Evolutionary conservation across 2,888 invertebrate species (phyloP), one percentile per base, ranked within the genome.

Genomic region (Rhagonycha fulva): DNA sequence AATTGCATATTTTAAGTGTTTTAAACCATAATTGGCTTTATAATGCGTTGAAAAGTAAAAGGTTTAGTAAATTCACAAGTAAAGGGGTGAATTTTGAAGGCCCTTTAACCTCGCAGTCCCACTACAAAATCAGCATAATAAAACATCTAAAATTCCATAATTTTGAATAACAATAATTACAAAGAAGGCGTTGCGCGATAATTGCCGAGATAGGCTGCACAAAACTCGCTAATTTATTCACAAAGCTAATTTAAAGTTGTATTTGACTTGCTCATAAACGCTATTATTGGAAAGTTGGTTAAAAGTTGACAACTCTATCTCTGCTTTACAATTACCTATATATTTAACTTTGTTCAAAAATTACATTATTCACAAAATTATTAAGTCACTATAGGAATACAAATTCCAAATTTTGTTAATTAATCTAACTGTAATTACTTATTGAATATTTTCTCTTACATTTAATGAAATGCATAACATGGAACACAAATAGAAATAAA

Each of bases 191-290:
- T 84, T 85, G 85, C 84, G 84, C 84, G 85, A 87, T 87, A 87
- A 87, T 87, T 87, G 87, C 86, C 86, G 86, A 87, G 87, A 88
- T 88, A 87, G 87, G 87, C 87, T 86, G 86, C 87, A 86, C 87
- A 86, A 85, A 87, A 87, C 86, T 87, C 86, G 84, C 85, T 87
- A 87, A 88, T 88, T 87, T 87, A 87, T 88, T 88, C 88, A 85
- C 84, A 86, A 86, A 87, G 87, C 87, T 87, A 88, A 88, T 88
- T 88, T 87, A 87, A 88, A 88, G 85, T 88, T 88, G 87, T 88
- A 88, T 88, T 88, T 88, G 87, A 88, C 87, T 88, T 88, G 87
- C 86, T 86, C 87, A 86, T 87, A 87, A 87, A 87, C 87, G 87
- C 86, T 87, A 86, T 86, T 87, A 87, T 87, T 87, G 87, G 87